Percentiles rank a stretch among this genome's conserved stretches.
phyloP scores from a whole-genome alignment of 2,888 invertebrate genomes.

The Cephus runcator region DNA sequence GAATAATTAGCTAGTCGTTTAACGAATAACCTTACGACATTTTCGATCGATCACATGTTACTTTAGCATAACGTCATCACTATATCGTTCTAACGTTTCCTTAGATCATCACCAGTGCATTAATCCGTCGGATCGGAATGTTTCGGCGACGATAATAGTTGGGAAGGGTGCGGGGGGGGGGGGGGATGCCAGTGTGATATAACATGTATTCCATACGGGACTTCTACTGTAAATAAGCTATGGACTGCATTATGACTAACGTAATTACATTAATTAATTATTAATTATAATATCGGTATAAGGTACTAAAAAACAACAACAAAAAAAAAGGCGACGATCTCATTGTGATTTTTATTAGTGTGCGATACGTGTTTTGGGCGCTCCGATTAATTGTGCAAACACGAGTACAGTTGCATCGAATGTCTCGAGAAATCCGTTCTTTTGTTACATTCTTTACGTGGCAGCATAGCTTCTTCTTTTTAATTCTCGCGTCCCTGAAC shows the following conservation, averaged over 20 bases:
- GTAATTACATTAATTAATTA: constrained; percentile 27
- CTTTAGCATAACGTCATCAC: not conserved
- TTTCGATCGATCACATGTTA: not conserved
- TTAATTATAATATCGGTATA: constrained; percentile 44
- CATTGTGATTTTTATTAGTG: constrained; percentile 53
- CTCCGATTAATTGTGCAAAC: not conserved
- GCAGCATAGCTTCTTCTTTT: not conserved
- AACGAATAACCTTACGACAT: not conserved
- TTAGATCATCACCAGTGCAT: not conserved
- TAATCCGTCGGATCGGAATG: not conserved
- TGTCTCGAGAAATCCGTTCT: not conserved
- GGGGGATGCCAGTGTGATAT: not conserved
- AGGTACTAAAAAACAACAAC: constrained; percentile 34
- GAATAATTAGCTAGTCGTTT: not conserved
- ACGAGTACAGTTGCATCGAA: constrained; percentile 27
- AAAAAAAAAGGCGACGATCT: constrained; percentile 43
- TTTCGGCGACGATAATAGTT: not conserved
- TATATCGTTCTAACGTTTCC: not conserved
- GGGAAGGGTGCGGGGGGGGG: not conserved
- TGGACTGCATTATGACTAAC: constrained; percentile 43
- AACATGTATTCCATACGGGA: constrained; percentile 17
- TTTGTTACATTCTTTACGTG: not conserved
- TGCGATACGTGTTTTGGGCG: constrained; percentile 22
- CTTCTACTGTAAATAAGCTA: constrained; percentile 47
- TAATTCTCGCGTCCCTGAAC: not conserved